A percentile compares a stretch with the other conserved stretches of the same genome.
These are phyloP conservation scores for Mongoloraphidia duomilia DNA, from an alignment of 2,888 invertebrate genomes.

Conservation along the genomic window DNA sequence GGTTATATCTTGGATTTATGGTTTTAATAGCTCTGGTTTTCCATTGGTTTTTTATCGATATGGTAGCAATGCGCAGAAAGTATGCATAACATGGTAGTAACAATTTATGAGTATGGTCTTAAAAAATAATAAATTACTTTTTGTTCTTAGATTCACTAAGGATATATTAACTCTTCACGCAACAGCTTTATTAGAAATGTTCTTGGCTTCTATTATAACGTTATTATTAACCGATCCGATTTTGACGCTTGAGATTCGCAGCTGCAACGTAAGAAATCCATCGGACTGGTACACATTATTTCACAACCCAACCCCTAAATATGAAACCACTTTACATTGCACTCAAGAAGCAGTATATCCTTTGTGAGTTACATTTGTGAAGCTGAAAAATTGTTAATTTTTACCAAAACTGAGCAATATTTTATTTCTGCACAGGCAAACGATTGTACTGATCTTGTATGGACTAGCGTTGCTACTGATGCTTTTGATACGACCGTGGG, in stretches of 20 bases:
- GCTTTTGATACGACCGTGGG: constrained; percentile 60
- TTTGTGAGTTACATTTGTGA: constrained; percentile 48
- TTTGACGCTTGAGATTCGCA: constrained; percentile 58
- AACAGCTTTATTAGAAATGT: constrained; percentile 71
- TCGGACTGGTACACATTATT: constrained; percentile 96
- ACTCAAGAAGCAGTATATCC: constrained; percentile 98
- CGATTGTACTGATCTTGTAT: constrained; percentile 83
- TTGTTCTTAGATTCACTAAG: constrained; percentile 46
- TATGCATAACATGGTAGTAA: constrained; percentile 21
- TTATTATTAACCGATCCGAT: constrained; percentile 69
- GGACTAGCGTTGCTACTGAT: constrained; percentile 67
- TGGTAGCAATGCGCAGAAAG: constrained; percentile 59
- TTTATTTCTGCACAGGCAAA: constrained; percentile 48
- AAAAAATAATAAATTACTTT: constrained; percentile 1
- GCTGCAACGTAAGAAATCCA: constrained; percentile 65
- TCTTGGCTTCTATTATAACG: constrained; percentile 59
- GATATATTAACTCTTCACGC: constrained; percentile 62
- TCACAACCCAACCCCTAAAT: constrained; percentile 87
- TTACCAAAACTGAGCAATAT: constrained; percentile 2
- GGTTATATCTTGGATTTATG: constrained; percentile 91
- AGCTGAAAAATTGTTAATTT: not conserved
- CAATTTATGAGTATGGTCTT: constrained; percentile 4
- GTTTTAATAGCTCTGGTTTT: constrained; percentile 72
- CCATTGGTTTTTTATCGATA: constrained; percentile 87
- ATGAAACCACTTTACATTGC: constrained; percentile 76